Base-by-base conservation (phyloP, 2,797 vertebrate genomes). In the Dipus sagitta region DNA sequence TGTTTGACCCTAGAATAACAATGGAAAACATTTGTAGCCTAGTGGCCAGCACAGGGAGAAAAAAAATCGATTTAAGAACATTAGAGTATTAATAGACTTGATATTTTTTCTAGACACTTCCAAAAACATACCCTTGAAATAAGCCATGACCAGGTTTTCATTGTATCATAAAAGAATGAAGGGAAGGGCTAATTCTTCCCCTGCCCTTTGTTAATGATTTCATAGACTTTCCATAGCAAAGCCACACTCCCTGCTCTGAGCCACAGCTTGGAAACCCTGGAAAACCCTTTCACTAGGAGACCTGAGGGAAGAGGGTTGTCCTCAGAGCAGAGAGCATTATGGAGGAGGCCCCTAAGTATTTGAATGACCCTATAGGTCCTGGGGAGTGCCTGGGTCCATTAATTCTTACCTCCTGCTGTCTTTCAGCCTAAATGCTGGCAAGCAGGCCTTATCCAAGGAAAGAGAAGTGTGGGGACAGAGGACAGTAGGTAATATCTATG, bases 131-230 rank as follows among this genome's bases (percentile, higher is more conserved):
- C n/a, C 78, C 67, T 90, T 91, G 86, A 88, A 93, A 92, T 60
- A 89, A 94, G 77, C 70, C 60, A 93, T 64, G 88, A 74, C 72
- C 74, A 96, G 74, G 34, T 79, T 94, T 91, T 79, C 92, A 90
- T 81, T 78, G 91, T 74, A 42, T 26, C 58, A 47, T 5, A 47
- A 91, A 90, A 92, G 38, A 89, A 88, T 17, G 90, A 54, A 86
- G 68, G 28, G 34, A 92, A 32, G 67, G 78, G 60, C 79, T n/a
- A 68, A 86, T 80, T 42, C 64, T 30, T 28, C 30, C 65, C 79
- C 83, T 62, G 65, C 93, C 11, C 11, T 95, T 94, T 90, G 70
- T 95, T 86, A 78, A 62, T n/a, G 65, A 94, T 82, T 83, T 92
- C 75, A 77, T 72, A 75, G 87, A 65, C 67, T 92, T 91, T 77